Percentiles rank a stretch among this genome's conserved stretches.
phyloP scores from a whole-genome alignment of 2,113 vertebrate species.

The Bettongia penicillata region DNA sequence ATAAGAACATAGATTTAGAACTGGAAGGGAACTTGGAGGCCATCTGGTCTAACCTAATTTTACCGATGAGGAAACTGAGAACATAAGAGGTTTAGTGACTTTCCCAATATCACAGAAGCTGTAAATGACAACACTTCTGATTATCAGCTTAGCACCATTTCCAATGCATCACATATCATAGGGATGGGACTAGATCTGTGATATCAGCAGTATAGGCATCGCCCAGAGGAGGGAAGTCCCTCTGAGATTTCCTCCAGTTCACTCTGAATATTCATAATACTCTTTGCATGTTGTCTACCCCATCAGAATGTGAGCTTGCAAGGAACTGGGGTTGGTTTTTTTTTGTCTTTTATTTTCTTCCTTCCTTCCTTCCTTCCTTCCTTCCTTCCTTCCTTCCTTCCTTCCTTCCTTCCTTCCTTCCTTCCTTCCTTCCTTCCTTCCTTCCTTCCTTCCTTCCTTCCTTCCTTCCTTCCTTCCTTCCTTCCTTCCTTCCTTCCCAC shows the following conservation, averaged over 20 bases:
- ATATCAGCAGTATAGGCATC: not conserved
- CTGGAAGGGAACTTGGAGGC: not conserved
- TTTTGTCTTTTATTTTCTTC: no score
- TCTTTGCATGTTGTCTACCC: no score
- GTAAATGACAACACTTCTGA: not conserved
- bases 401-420: no score
- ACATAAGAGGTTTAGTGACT: not conserved
- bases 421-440: no score
- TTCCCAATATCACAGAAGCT: not conserved
- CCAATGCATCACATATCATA: not conserved
- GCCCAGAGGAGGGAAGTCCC: not conserved
- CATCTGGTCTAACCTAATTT: not conserved
- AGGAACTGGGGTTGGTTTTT: not conserved
- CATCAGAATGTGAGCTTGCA: not conserved
- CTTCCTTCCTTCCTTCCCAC: no score
- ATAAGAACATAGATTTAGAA: not conserved
- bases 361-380: no score
- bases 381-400: no score
- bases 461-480: no score
- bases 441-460: no score
- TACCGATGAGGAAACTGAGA: conserved; percentile 10
- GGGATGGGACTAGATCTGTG: not conserved
- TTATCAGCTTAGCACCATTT: not conserved
- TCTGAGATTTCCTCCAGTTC: not conserved
- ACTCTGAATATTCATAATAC: not conserved